Percentiles rank a stretch among this genome's conserved stretches.
Evolutionary conservation across 2,113 vertebrate genomes (phyloP).

Genomic region (cat (Felis catus)): DNA sequence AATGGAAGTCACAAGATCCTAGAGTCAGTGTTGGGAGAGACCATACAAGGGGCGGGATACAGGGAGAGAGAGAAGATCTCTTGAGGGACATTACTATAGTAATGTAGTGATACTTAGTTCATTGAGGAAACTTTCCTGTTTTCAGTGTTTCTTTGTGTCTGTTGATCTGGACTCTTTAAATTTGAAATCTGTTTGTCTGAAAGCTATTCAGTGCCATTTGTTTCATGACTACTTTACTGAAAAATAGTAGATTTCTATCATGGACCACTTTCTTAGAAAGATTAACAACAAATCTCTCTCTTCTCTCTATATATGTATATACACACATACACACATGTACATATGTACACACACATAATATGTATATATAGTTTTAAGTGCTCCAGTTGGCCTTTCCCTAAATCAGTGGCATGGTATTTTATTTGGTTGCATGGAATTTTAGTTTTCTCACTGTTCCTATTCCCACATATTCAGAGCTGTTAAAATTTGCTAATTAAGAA

Average conservation of each 20-base stretch:
- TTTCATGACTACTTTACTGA: constrained; percentile 5
- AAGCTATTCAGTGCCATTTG: not conserved
- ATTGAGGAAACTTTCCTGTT: not conserved
- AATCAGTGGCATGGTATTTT: not conserved
- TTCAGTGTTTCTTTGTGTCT: not conserved
- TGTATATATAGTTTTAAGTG: not conserved
- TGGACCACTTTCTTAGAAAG: not conserved
- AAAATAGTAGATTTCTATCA: not conserved
- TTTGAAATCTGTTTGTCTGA: not conserved
- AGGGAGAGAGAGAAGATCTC: not conserved
- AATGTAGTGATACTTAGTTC: not conserved
- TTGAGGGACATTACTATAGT: not conserved
- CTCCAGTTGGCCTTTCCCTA: not conserved
- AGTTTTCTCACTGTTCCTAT: not conserved
- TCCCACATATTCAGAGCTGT: not conserved
- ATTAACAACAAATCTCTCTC: not conserved
- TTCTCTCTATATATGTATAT: not conserved
- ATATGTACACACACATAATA: not conserved
- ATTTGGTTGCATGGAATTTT: not conserved
- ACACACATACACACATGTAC: too few relatives aligned
- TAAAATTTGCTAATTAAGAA: not conserved
- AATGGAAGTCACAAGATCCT: not conserved
- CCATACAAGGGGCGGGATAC: too few relatives aligned
- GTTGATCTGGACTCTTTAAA: not conserved
- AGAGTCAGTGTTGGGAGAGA: not conserved